Base-by-base conservation (phyloP, 2,113 vertebrate species). In the Mixornis gularis region DNA sequence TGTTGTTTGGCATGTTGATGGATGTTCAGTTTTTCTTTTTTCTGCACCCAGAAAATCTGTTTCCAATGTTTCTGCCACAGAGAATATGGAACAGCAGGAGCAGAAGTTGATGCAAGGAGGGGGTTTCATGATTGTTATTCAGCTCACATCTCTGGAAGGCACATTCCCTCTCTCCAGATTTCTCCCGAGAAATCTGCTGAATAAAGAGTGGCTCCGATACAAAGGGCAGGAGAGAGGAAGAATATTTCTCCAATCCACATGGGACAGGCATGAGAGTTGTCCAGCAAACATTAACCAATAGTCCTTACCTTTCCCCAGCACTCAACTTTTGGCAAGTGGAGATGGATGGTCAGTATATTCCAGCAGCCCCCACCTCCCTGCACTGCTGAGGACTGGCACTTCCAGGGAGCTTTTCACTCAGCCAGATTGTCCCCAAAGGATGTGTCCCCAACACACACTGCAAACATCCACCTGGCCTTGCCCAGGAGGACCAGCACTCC, bases 11-110 rank as follows among this genome's bases (percentile, higher is more conserved):
- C 51, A 95, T 84, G 78, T 38, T 16, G 38, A 73, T 24, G 44
- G 43, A 56, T 9, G 3, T 29, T 94, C 71, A 44, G 5, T 65
- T 70, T 73, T 63, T 40, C 59, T 91, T 89, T 93, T 80, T 87
- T 85, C 90, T 91, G 59, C 76, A 44, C 91, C 70, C 80, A 90
- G 90, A 94, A 95, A 97, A 96, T 94, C 92, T 96, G 96, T 96
- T 97, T 96, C 89, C 79, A 96, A 95, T 96, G 87, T 95, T 93
- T 92, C 76, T 85, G 71, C 91, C 81, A 48, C 85, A 27, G 63
- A 95, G 86, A 95, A 93, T 94, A 92, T 40, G 48, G 88, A 96
- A 92, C 91, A 92, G 95, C 74, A 49, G 76, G 69, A 94, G 60
- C 53, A 87, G 76, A 78, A 96, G 87, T 64, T 72, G 95, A 59